These are phyloP conservation scores for Poecilia picta DNA, from an alignment of 2,797 vertebrate species.

Conservation along the genomic window DNA sequence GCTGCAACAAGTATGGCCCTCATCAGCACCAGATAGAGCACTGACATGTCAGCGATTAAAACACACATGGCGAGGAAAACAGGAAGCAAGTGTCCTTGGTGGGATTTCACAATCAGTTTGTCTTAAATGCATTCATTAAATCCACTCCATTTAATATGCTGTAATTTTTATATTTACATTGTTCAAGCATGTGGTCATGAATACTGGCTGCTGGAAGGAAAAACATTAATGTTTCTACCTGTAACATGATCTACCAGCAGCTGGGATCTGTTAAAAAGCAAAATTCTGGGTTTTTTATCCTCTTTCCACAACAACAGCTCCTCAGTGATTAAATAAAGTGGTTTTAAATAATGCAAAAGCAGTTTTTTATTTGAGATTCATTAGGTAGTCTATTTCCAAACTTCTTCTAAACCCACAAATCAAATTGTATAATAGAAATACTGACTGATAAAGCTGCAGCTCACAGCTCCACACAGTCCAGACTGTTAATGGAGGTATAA, in stretches of 20 bases:
- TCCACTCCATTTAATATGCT: not conserved
- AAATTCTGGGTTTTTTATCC: not conserved
- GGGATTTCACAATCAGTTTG: not conserved
- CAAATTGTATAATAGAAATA: not conserved
- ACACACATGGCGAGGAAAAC: conserved; percentile 3
- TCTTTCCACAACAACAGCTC: not conserved
- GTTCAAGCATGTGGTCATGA: not conserved
- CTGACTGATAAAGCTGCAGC: no score
- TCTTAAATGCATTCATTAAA: not conserved
- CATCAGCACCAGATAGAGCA: conserved; percentile 13
- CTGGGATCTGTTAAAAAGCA: not conserved
- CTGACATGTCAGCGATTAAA: conserved; percentile 24
- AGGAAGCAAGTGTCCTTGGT: not conserved
- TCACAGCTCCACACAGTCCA: not conserved
- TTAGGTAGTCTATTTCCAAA: not conserved
- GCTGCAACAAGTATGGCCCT: not conserved
- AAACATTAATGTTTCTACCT: not conserved
- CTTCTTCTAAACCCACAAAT: not conserved
- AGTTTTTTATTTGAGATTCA: not conserved
- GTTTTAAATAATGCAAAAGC: not conserved
- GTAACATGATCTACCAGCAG: not conserved
- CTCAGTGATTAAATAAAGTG: not conserved
- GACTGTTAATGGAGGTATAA: not conserved
- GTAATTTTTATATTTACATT: not conserved
- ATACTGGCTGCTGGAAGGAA: not conserved